A percentile compares a stretch with the other conserved stretches of the same genome.
Evolutionary conservation across 2,888 invertebrate species (phyloP).

Genomic region (Cyclophora punctaria): DNA sequence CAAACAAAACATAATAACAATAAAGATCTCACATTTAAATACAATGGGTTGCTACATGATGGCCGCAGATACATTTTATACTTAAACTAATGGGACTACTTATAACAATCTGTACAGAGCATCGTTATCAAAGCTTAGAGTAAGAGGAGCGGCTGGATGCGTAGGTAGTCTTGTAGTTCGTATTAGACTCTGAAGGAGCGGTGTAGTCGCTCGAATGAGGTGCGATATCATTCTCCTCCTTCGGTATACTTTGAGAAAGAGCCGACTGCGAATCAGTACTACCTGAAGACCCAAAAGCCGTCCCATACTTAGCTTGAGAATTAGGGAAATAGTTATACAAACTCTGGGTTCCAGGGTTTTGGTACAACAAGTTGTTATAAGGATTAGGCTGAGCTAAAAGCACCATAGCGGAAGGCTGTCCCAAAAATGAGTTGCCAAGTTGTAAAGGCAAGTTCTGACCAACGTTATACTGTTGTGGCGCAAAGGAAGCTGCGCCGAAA

Average conservation of each 20-base stretch:
- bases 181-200: conserved; percentile 41
- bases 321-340: conserved; percentile 58
- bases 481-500: conserved; percentile 21
- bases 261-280: conserved; percentile 40
- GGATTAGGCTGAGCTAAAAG: conserved; percentile 52
- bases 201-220: conserved; percentile 46
- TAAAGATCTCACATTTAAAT: conserved; percentile 29
- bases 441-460: conserved; percentile 38
- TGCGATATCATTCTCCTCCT: conserved; percentile 54
- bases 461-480: conserved; percentile 42
- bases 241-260: conserved; percentile 38
- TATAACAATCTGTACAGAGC: conserved; percentile 1
- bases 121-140: conserved; percentile 24
- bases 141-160: conserved; percentile 43
- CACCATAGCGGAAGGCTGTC: conserved; percentile 55
- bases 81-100: conserved; percentile 10
- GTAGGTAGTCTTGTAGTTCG: conserved; percentile 50
- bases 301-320: conserved; percentile 50
- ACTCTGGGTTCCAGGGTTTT: conserved; percentile 43
- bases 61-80: conserved; percentile 23
- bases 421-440: conserved; percentile 41
- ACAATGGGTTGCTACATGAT: conserved; percentile 31
- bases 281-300: conserved; percentile 36
- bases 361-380: conserved; percentile 47
- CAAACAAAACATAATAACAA: conserved; percentile 10